These are phyloP conservation scores for Epirrhoe tristata DNA, from an alignment of 2,888 invertebrate genomes.

Conservation along the genomic window DNA sequence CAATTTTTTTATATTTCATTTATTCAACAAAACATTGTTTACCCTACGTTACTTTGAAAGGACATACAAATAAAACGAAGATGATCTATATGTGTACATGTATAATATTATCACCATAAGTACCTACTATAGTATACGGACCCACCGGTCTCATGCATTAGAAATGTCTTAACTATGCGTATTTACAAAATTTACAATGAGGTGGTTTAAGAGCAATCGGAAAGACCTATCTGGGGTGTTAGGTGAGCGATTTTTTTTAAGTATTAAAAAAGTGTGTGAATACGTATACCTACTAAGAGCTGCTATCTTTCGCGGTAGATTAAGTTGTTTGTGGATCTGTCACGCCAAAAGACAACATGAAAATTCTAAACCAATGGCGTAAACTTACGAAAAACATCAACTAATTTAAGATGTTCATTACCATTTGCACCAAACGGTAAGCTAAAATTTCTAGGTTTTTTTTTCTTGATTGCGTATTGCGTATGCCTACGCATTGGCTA, in stretches of 20 bases:
- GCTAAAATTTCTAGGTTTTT: background rate
- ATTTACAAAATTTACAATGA: conserved; percentile 77
- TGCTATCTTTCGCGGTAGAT: background rate
- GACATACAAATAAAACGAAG: conserved; percentile 29
- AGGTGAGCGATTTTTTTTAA: background rate
- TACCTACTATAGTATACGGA: conserved; percentile 13
- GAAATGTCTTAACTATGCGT: conserved; percentile 61
- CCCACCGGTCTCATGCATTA: conserved; percentile 15
- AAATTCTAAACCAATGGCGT: background rate
- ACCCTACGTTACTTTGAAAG: conserved; percentile 19
- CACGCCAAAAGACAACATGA: background rate
- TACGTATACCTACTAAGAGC: too few relatives aligned
- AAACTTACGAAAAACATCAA: background rate
- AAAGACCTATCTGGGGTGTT: background rate
- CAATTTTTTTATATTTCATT: conserved; percentile 14
- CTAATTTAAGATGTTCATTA: background rate
- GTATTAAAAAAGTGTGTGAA: too few relatives aligned
- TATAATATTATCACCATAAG: conserved; percentile 26
- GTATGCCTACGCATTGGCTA: background rate
- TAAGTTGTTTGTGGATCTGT: background rate
- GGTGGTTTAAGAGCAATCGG: conserved; percentile 27
- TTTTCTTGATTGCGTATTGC: background rate
- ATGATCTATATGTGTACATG: conserved; percentile 23
- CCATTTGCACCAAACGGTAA: background rate
- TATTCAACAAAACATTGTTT: conserved; percentile 22